Conservation (phyloP, 2,113 vertebrate species). For the Carlito syrichta region DNA sequence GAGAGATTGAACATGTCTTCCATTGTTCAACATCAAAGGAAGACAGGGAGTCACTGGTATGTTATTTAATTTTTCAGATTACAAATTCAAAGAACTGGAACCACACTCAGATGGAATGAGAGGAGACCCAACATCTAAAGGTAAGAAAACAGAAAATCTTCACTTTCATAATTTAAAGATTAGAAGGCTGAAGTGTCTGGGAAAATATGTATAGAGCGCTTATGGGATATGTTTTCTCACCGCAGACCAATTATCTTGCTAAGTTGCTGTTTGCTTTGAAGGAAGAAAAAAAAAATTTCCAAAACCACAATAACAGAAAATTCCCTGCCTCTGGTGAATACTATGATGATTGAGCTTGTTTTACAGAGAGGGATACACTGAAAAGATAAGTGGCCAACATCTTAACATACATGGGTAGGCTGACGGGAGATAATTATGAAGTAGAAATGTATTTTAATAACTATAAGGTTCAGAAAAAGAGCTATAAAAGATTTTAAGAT, state of each 20-base stretch:
- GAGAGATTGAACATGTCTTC: not conserved
- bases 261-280: constrained; percentile 45
- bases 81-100: constrained; percentile 35
- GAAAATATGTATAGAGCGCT: constrained; percentile 32
- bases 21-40: not conserved
- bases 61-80: constrained; percentile 28
- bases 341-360: not conserved
- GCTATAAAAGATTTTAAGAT: not conserved
- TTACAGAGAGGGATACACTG: not conserved
- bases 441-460: not conserved
- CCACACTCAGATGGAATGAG: not conserved
- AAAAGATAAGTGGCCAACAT: not conserved
- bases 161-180: constrained; percentile 10
- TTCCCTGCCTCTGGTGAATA: not conserved
- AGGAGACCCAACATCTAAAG: not conserved
- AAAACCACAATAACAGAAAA: constrained; percentile 53
- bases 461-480: not conserved
- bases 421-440: not conserved
- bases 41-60: not conserved
- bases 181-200: not conserved
- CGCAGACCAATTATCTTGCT: constrained; percentile 42
- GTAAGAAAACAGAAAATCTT: constrained; percentile 13
- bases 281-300: constrained; percentile 41
- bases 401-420: not conserved
- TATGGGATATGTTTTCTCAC: constrained; percentile 1